Conservation (phyloP, 2,888 invertebrate genomes). For the Gryllus longicercus region DNA sequence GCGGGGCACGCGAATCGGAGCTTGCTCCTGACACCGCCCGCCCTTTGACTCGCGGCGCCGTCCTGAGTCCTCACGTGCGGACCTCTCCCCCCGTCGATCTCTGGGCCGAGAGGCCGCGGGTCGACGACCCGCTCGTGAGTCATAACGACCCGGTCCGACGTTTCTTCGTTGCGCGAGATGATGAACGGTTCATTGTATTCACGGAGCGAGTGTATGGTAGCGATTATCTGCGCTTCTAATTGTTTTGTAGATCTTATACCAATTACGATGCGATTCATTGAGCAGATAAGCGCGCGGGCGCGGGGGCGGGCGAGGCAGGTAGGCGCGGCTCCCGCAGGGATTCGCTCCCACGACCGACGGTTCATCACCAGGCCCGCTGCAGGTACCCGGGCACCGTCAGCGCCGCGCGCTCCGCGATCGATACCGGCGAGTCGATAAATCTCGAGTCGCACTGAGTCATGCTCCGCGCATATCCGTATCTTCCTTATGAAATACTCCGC, state of each 20-base stretch:
- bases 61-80: not conserved
- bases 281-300: too few relatives aligned
- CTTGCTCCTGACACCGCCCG: not conserved
- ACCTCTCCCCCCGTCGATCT: not conserved
- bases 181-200: not conserved
- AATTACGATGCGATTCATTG: not conserved
- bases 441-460: not conserved
- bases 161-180: not conserved
- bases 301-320: too few relatives aligned
- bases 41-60: not conserved
- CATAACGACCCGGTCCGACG: not conserved
- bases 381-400: not conserved
- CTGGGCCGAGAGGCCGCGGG: not conserved
- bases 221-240: not conserved
- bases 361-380: not conserved
- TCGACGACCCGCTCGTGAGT: not conserved
- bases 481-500: constrained; percentile 17
- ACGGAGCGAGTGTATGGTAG: not conserved
- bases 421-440: not conserved
- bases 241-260: not conserved
- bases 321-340: too few relatives aligned
- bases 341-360: not conserved
- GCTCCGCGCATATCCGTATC: constrained; percentile 10
- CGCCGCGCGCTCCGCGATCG: not conserved
- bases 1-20: too few relatives aligned